Percentiles rank a stretch among this genome's conserved stretches.
Conservation (phyloP, 2,113 vertebrate species). For the Petrocephalus microphthalmus region DNA sequence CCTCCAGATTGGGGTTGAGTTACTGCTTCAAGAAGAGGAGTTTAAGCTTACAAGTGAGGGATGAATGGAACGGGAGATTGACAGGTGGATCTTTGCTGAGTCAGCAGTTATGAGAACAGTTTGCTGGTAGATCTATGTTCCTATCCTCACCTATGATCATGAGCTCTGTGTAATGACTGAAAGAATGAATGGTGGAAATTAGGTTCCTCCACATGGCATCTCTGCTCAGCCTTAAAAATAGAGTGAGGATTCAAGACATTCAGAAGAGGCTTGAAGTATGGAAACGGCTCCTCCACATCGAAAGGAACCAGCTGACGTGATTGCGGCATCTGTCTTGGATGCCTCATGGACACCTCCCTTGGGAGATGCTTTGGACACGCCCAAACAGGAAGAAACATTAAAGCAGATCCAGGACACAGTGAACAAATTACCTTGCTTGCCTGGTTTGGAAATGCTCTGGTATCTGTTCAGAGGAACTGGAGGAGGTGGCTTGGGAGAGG, state of each 20-base stretch:
- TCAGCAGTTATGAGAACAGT: not conserved
- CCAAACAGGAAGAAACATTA: not conserved
- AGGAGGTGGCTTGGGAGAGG: not conserved
- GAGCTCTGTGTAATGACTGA: not conserved
- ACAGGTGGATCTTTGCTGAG: not conserved
- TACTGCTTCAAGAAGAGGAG: not conserved
- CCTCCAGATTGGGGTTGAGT: not conserved
- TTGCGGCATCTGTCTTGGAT: not conserved
- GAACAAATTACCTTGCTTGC: not conserved
- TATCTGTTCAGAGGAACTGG: not conserved
- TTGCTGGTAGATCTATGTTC: not conserved
- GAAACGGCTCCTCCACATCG: not conserved
- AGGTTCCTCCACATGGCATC: not conserved
- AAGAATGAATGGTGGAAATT: not conserved
- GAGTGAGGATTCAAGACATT: not conserved
- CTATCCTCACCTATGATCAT: not conserved
- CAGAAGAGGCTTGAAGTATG: not conserved
- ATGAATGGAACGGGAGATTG: not conserved
- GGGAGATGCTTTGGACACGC: not conserved
- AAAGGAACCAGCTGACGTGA: not conserved
- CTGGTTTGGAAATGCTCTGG: not conserved
- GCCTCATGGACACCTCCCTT: not conserved
- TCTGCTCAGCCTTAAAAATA: not conserved
- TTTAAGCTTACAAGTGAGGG: not conserved
- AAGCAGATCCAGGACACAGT: not conserved